These are phyloP conservation scores for Spheniscus humboldti DNA, from an alignment of 2,797 vertebrate genomes.

Conservation along the genomic window DNA sequence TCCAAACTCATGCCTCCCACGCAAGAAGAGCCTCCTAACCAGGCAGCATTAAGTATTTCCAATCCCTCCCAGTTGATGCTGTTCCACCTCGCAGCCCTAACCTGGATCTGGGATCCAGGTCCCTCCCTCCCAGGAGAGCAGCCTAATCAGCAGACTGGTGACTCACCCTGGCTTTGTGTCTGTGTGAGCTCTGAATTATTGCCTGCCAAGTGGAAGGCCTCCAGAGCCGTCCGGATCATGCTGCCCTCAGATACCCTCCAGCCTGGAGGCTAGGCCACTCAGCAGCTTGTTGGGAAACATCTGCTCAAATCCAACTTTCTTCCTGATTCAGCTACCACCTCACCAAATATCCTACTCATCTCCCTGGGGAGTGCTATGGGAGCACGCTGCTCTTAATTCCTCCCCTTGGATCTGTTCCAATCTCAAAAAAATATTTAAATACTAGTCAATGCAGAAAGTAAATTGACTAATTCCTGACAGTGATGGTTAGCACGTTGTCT, in stretches of 20 bases:
- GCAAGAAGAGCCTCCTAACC: background rate
- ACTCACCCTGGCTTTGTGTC: conserved; percentile 42
- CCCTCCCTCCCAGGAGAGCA: conserved; percentile 45
- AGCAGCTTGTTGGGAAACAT: conserved; percentile 53
- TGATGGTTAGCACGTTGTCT: background rate
- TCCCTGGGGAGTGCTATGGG: background rate
- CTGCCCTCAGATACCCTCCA: conserved; percentile 47
- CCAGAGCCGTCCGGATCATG: background rate
- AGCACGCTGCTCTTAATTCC: background rate
- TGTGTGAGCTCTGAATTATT: conserved; percentile 34
- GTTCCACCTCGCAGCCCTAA: background rate
- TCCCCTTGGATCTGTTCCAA: background rate
- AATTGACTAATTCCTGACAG: background rate
- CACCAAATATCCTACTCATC: background rate
- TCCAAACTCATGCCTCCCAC: background rate
- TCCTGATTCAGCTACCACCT: conserved; percentile 58
- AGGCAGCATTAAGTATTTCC: background rate
- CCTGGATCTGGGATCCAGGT: conserved; percentile 32
- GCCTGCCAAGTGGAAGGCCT: conserved; percentile 43
- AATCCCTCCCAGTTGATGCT: background rate
- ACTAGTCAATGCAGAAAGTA: background rate
- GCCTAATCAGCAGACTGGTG: conserved; percentile 63
- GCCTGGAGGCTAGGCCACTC: conserved; percentile 40
- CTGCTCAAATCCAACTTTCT: conserved; percentile 34
- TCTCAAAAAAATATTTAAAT: background rate